Percentiles rank a stretch among this genome's conserved stretches.
These are phyloP conservation scores for Bradypodion pumilum DNA, from an alignment of 2,797 vertebrate species.

Conservation along the genomic window DNA sequence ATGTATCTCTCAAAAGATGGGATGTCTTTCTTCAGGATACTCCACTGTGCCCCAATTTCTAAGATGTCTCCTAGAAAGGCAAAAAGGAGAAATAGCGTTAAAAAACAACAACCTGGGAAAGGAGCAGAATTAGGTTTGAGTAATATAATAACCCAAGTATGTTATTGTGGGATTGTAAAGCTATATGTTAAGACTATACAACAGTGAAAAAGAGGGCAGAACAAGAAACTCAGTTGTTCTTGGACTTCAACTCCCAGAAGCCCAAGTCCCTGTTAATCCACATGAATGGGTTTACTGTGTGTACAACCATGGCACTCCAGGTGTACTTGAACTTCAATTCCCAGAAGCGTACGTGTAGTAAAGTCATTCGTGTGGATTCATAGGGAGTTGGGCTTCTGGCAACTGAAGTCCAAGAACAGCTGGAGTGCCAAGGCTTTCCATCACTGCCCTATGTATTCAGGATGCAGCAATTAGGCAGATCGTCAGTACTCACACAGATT, in stretches of 20 bases:
- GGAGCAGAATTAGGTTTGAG: neutral
- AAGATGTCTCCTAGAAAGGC: slow-evolving; percentile 86
- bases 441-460: neutral
- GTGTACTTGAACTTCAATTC: no score
- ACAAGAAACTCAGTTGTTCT: neutral
- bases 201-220: neutral
- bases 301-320: no score
- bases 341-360: no score
- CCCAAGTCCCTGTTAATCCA: no score
- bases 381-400: no score
- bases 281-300: no score
- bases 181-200: no score
- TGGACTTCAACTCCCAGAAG: no score
- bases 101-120: neutral
- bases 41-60: slow-evolving; percentile 95
- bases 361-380: no score
- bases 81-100: neutral
- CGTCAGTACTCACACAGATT: neutral
- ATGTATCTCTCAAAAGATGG: slow-evolving; percentile 95
- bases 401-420: no score
- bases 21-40: slow-evolving; percentile 94
- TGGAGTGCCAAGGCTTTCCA: no score
- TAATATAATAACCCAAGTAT: neutral
- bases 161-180: neutral
- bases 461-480: neutral